Percentiles rank a stretch among this genome's conserved stretches.
Conservation (phyloP, 2,888 invertebrate species). For the Endomychus coccineus region DNA sequence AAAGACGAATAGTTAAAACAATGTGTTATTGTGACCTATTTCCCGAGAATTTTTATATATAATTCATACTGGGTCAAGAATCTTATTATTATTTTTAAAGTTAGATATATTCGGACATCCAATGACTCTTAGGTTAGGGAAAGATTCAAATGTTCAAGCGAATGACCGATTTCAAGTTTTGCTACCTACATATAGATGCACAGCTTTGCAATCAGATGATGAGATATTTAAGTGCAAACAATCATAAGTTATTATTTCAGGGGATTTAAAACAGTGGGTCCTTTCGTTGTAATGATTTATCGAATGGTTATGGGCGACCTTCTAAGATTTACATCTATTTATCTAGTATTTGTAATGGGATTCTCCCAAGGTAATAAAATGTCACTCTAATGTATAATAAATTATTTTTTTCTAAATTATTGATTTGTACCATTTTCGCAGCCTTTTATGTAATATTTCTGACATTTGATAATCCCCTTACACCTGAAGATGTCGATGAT, state of each 20-base stretch:
- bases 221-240: too few species aligned
- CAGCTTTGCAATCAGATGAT: too few species aligned
- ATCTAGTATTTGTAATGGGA: slow-evolving; percentile 93
- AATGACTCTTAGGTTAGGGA: too few species aligned
- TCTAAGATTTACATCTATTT: slow-evolving; percentile 91
- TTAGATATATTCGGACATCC: too few species aligned
- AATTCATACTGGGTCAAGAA: too few species aligned
- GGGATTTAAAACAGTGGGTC: slow-evolving; percentile 96
- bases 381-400: neutral
- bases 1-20: too few species aligned
- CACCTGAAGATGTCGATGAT: slow-evolving; percentile 76
- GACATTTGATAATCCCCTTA: slow-evolving; percentile 77
- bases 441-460: slow-evolving; percentile 88
- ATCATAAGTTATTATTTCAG: slow-evolving; percentile 60
- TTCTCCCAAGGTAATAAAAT: slow-evolving; percentile 78
- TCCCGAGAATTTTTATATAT: too few species aligned
- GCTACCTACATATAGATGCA: too few species aligned
- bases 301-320: slow-evolving; percentile 97
- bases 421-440: slow-evolving; percentile 35
- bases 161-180: too few species aligned
- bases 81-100: too few species aligned
- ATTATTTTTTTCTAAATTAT: neutral
- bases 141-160: too few species aligned
- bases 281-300: slow-evolving; percentile 99
- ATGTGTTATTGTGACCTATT: too few species aligned